Evolutionary conservation across 30 jellyfish, hydroid and myxozoan genomes (phyloP).

Genomic region (Hydractinia symbiolongicarpus): DNA sequence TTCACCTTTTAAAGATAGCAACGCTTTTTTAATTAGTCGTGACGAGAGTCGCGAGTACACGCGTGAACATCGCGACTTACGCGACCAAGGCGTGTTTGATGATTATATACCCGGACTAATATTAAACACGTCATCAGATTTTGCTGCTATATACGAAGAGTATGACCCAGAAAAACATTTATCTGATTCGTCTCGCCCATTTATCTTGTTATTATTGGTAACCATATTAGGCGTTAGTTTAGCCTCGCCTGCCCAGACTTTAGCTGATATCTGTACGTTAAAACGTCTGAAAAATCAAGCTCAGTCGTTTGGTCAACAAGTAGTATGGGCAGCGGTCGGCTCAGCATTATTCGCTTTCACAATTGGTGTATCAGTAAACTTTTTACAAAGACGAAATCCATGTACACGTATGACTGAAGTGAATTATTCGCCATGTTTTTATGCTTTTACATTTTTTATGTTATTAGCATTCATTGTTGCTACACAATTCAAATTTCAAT

Average conservation of each 20-base stretch:
- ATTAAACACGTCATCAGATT: conserved; percentile 40
- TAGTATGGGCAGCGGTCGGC: conserved; percentile 90
- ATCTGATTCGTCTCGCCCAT: conserved; percentile 56
- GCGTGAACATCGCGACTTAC: conserved; percentile 18
- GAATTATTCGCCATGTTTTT: conserved; percentile 69
- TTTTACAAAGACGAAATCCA: conserved; percentile 46
- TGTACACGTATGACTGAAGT: conserved; percentile 64
- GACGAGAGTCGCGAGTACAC: neutral
- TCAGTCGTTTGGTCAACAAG: conserved; percentile 70
- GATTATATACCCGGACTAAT: conserved; percentile 24
- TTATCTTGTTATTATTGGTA: conserved; percentile 45
- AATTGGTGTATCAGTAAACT: conserved; percentile 58
- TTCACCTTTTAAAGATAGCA: conserved; percentile 8
- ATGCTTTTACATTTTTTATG: conserved; percentile 70
- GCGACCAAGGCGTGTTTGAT: conserved; percentile 9
- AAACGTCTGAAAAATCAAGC: conserved; percentile 57
- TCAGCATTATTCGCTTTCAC: conserved; percentile 60
- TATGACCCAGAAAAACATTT: conserved; percentile 89
- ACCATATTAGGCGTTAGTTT: conserved; percentile 75
- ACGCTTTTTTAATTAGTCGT: neutral
- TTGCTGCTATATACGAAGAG: conserved; percentile 66
- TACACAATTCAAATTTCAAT: conserved; percentile 47
- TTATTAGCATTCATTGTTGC: conserved; percentile 53
- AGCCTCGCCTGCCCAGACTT: conserved; percentile 78
- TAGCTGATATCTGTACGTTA: conserved; percentile 76